Evolutionary conservation across 2,797 vertebrate species (phyloP).

Genomic region (Loriculus beryllinus): DNA sequence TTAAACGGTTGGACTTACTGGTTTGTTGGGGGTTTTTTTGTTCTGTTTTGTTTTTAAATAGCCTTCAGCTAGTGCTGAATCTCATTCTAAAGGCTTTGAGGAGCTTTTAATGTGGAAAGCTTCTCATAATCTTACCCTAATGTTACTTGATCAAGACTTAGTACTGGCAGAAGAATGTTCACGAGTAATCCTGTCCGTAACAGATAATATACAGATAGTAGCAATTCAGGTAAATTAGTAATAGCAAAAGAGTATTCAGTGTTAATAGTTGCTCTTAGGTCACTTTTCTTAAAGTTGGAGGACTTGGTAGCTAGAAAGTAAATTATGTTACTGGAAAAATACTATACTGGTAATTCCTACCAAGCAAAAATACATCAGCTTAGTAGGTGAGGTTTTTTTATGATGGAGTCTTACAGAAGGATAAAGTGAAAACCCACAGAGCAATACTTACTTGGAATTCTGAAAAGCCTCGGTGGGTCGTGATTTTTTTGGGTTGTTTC

Average conservation of each 20-base stretch:
- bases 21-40: not conserved
- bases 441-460: not conserved
- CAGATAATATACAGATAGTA: not conserved
- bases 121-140: slow-evolving; percentile 15
- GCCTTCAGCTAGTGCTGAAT: not conserved
- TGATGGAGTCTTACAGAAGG: not conserved
- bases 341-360: not conserved
- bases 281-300: not conserved
- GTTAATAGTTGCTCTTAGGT: not conserved
- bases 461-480: not conserved
- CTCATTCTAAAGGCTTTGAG: slow-evolving; percentile 13
- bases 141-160: slow-evolving; percentile 18
- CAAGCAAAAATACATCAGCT: not conserved
- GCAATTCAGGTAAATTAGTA: not conserved
- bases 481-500: not conserved
- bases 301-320: not conserved
- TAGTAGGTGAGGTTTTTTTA: not conserved
- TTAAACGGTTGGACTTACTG: not conserved
- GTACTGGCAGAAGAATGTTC: not conserved
- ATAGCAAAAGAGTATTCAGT: not conserved
- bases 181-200: not conserved
- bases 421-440: not conserved
- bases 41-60: not conserved
- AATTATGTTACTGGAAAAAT: not conserved
- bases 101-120: slow-evolving; percentile 7